Percentiles rank a stretch among this genome's conserved stretches.
phyloP scores from a whole-genome alignment of 2,888 invertebrate species.

The Ophion costatus region DNA sequence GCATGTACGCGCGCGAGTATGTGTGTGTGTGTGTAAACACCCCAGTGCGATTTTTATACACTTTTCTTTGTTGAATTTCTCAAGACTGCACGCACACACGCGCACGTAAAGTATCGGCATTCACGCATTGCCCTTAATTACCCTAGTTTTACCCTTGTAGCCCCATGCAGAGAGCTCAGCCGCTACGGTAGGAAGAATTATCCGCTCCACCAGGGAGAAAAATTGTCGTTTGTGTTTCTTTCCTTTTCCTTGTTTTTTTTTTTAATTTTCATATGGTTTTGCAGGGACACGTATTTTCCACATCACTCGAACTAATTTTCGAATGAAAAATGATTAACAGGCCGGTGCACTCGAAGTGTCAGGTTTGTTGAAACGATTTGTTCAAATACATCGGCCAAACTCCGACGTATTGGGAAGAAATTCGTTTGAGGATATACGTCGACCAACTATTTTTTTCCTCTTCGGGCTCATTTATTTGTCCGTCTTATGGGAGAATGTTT shows the following conservation, averaged over 20 bases:
- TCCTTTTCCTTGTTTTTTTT: neutral
- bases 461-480: too few species aligned
- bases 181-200: slow-evolving; percentile 59
- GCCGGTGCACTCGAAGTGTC: neutral
- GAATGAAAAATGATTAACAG: neutral
- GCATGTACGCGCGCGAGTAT: neutral
- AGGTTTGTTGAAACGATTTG: neutral
- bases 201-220: slow-evolving; percentile 50
- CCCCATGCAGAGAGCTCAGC: slow-evolving; percentile 51
- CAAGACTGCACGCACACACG: neutral
- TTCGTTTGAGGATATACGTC: too few species aligned
- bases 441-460: too few species aligned
- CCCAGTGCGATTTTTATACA: neutral
- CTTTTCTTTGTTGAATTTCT: neutral
- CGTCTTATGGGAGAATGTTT: too few species aligned
- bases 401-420: too few species aligned
- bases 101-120: slow-evolving; percentile 52
- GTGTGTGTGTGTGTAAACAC: neutral
- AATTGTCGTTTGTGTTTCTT: slow-evolving; percentile 32
- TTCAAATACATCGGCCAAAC: neutral
- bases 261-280: slow-evolving; percentile 18
- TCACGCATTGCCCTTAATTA: slow-evolving; percentile 49
- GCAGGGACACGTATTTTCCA: neutral
- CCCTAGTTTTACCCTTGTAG: slow-evolving; percentile 62
- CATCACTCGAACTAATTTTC: neutral